phyloP scores from a whole-genome alignment of 2,113 vertebrate genomes.

The Rhodinocichla rosea region DNA sequence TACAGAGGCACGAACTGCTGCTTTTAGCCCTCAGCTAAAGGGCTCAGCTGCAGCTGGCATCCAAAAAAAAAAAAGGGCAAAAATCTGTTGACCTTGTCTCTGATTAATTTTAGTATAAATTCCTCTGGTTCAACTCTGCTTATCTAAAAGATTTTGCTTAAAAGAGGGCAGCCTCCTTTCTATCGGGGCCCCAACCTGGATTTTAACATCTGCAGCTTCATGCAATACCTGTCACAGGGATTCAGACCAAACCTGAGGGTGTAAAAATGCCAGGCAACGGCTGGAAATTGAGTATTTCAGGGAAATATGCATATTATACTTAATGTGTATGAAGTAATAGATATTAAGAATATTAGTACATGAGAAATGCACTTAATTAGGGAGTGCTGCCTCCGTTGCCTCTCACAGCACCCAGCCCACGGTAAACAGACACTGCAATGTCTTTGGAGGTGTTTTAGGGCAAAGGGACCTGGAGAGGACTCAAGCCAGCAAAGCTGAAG shows the following conservation, averaged over 20 bases:
- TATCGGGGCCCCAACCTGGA: not conserved
- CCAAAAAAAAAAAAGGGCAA: not conserved
- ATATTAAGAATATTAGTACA: not conserved
- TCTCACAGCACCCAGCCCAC: not conserved
- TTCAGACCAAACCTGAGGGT: rapidly evolving
- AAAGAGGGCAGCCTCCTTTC: not conserved
- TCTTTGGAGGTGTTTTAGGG: not conserved
- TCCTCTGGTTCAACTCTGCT: not conserved
- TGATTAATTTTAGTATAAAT: not conserved
- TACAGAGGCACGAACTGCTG: rapidly evolving
- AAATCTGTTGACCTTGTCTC: not conserved
- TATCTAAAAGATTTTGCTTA: not conserved
- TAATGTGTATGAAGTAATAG: not conserved
- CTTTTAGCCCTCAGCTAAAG: not conserved
- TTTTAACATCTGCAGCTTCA: not conserved
- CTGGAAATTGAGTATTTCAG: not conserved
- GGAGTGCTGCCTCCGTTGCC: not conserved
- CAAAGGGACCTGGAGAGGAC: not conserved
- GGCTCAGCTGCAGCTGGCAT: not conserved
- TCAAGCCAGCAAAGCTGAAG: rapidly evolving
- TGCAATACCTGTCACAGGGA: not conserved
- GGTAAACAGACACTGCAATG: not conserved
- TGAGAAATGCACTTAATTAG: not conserved
- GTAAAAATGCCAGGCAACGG: not conserved
- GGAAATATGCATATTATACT: not conserved